phyloP scores from a whole-genome alignment of 2,113 vertebrate species.

The Psephotus haematonotus region DNA sequence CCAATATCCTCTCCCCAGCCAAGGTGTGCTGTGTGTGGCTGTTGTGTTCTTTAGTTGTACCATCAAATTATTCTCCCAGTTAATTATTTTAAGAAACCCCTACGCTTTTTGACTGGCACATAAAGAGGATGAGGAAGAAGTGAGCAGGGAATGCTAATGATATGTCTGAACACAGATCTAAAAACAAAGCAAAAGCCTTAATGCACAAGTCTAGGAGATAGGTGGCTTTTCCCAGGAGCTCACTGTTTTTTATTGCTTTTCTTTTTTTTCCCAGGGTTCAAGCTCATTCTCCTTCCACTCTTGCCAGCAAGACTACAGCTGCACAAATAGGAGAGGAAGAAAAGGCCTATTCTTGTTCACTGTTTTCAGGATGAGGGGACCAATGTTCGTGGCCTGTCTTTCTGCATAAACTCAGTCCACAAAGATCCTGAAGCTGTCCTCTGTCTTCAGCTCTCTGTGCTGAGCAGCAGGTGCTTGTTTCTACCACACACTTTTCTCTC shows the following conservation, averaged over 20 bases:
- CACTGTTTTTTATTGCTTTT: neutral
- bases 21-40: neutral
- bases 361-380: constrained; percentile 42
- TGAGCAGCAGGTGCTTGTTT: constrained; percentile 53
- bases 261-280: constrained; percentile 16
- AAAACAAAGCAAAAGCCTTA: constrained; percentile 16
- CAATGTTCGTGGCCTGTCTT: constrained; percentile 27
- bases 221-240: constrained; percentile 34
- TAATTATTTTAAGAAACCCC: neutral
- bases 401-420: constrained; percentile 31
- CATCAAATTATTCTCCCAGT: neutral
- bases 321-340: constrained; percentile 59
- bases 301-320: constrained; percentile 61
- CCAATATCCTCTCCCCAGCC: neutral
- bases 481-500: neutral
- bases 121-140: neutral
- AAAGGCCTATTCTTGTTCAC: constrained; percentile 48
- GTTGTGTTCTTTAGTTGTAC: neutral
- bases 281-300: constrained; percentile 38
- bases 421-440: constrained; percentile 43
- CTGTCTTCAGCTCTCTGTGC: neutral
- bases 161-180: neutral
- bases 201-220: neutral
- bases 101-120: neutral
- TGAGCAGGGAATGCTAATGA: constrained; percentile 9